Evolutionary conservation across 2,113 vertebrate genomes (phyloP), one percentile per base, ranked within the genome.

Genomic region (Australoheros scitulus): DNA sequence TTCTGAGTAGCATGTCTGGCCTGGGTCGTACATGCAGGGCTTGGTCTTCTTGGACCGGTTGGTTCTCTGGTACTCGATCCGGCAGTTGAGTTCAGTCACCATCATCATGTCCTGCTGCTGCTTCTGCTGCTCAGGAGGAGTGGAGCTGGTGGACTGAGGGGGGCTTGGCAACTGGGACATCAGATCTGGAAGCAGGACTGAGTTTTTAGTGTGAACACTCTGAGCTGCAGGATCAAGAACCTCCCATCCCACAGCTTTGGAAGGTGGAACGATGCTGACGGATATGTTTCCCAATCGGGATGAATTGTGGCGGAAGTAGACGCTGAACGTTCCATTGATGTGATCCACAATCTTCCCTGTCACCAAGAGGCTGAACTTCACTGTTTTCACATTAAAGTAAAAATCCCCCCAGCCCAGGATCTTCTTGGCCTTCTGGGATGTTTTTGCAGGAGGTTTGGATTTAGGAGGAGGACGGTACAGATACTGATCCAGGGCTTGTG

Each of bases 271-370:
- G 4, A 96, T 94, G 89, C 95, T 96, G 59, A 96, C 95, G 0
- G 95, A 95, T 57, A 96, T 94, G 88, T 96, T 96, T 13, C 96
- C 96, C 43, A 95, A 77, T 10, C 93, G 92, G 29, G 95, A 95
- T 2, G 96, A 96, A 77, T 96, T 96, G 88, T 96, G 96, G 3
- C 95, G 94, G 91, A 96, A 96, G 88, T 96, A 96, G 75, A 96
- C 95, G 2, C 96, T 95, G 84, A 96, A 96, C 0, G 95, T 95
- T 3, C 96, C 96, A 3, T 96, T 96, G 85, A 95, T 94, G 57
- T 96, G 96, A 86, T 96, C 96, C 3, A 96, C 95, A 0, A 96
- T 95, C 59, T 96, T 96, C 7, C 96, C 96, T 0, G 95, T 96
- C 86, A 96, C 95, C 77, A 96, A 84, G 15, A 96, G 94, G 87